phyloP scores from a whole-genome alignment of 2,888 invertebrate species.

The Chrysolina americana region DNA sequence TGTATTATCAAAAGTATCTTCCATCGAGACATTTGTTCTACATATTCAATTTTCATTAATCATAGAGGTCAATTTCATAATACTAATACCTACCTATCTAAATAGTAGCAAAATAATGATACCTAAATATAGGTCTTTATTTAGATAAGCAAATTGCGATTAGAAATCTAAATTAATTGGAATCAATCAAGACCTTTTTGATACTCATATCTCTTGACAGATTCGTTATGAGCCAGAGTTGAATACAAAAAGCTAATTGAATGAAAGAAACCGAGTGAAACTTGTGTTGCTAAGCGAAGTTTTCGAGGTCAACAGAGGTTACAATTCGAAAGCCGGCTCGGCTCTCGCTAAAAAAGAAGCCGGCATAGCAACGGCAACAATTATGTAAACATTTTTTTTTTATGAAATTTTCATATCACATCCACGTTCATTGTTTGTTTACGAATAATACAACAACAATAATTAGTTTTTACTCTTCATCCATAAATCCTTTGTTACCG shows the following conservation, averaged over 20 bases:
- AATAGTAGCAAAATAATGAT: background rate
- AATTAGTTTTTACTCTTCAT: too few relatives aligned
- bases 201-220: background rate
- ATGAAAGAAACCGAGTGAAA: conserved; percentile 41
- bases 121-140: background rate
- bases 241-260: conserved; percentile 40
- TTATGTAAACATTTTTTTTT: background rate
- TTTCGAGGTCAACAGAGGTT: conserved; percentile 55
- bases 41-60: too few relatives aligned
- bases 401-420: too few relatives aligned
- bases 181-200: background rate
- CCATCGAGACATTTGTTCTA: too few relatives aligned
- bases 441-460: too few relatives aligned
- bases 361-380: conserved; percentile 34
- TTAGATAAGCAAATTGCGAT: conserved; percentile 1
- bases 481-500: too few relatives aligned
- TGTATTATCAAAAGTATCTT: too few relatives aligned
- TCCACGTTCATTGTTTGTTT: too few relatives aligned
- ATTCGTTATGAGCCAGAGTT: conserved; percentile 23
- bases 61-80: background rate
- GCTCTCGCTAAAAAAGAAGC: conserved; percentile 35
- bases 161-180: conserved; percentile 2
- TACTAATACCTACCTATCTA: background rate
- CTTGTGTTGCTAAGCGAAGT: conserved; percentile 46
- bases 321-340: conserved; percentile 36